A percentile compares a stretch with the other conserved stretches of the same genome.
phyloP scores from a whole-genome alignment of 2,888 invertebrate species.

The Temnothorax ravouxi region DNA sequence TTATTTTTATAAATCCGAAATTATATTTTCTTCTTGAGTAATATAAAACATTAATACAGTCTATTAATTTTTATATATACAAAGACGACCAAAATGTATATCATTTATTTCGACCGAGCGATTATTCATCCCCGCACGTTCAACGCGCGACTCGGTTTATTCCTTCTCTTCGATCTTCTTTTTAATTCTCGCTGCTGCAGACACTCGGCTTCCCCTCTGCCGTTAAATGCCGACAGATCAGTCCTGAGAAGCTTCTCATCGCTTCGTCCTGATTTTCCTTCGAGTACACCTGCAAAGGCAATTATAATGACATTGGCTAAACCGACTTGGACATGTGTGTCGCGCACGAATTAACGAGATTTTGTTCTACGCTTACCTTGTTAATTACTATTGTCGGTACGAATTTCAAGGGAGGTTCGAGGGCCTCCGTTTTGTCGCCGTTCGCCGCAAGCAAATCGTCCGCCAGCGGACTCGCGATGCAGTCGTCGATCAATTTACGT shows the following conservation, averaged over 20 bases:
- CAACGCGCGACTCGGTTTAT: background rate
- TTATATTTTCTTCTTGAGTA: no score
- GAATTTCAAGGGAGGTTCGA: conserved; percentile 81
- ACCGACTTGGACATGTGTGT: background rate
- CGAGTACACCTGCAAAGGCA: conserved; percentile 67
- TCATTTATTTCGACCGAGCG: conserved; percentile 27
- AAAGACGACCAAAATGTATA: background rate
- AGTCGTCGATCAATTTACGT: conserved; percentile 75
- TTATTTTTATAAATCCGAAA: no score
- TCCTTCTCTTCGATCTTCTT: background rate
- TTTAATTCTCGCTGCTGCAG: conserved; percentile 65
- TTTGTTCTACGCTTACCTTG: conserved; percentile 77
- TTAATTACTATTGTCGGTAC: conserved; percentile 86
- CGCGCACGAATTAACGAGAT: background rate
- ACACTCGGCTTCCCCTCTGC: conserved; percentile 65
- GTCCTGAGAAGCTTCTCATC: conserved; percentile 69
- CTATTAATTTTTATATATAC: no score
- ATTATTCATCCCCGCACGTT: conserved; percentile 31
- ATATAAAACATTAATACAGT: no score
- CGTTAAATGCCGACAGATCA: conserved; percentile 76
- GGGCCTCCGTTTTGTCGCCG: conserved; percentile 83
- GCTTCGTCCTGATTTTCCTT: conserved; percentile 70
- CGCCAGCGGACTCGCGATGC: conserved; percentile 79
- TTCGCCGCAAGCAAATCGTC: conserved; percentile 83
- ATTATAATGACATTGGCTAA: background rate